Evolutionary conservation across 2,797 vertebrate species (phyloP).

Genomic region (Scleropages formosus): DNA sequence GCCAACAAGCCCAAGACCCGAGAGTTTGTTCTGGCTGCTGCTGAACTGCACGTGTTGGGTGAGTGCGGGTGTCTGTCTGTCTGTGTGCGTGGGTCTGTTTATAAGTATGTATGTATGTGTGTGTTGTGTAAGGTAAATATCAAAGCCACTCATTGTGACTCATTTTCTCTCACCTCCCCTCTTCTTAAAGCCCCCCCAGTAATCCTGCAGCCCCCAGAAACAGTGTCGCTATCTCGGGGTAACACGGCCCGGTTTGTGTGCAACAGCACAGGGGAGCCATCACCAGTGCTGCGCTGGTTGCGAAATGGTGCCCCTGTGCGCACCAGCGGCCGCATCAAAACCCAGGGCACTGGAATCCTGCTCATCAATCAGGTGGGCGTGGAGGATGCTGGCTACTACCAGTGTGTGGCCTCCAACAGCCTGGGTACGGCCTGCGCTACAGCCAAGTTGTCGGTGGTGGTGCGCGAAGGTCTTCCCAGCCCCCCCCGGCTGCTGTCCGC

Average conservation of each 20-base stretch:
- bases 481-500: constrained; percentile 80
- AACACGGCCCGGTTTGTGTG: constrained; percentile 94
- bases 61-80: constrained; percentile 46
- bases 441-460: constrained; percentile 85
- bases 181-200: constrained; percentile 76
- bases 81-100: background rate
- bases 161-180: background rate
- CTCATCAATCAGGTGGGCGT: constrained; percentile 94
- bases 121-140: background rate
- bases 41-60: constrained; percentile 89
- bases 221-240: constrained; percentile 86
- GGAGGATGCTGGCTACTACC: constrained; percentile 92
- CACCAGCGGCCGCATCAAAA: constrained; percentile 84
- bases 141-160: background rate
- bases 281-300: constrained; percentile 81
- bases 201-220: constrained; percentile 88
- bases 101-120: background rate
- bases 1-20: constrained; percentile 92
- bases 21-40: constrained; percentile 82
- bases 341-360: constrained; percentile 83
- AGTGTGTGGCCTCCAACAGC: constrained; percentile 89
- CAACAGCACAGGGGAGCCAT: constrained; percentile 86
- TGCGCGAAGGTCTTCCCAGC: constrained; percentile 91
- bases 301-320: constrained; percentile 81
- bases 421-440: constrained; percentile 88